phyloP scores from a whole-genome alignment of 2,113 vertebrate species.

The Meles meles region DNA sequence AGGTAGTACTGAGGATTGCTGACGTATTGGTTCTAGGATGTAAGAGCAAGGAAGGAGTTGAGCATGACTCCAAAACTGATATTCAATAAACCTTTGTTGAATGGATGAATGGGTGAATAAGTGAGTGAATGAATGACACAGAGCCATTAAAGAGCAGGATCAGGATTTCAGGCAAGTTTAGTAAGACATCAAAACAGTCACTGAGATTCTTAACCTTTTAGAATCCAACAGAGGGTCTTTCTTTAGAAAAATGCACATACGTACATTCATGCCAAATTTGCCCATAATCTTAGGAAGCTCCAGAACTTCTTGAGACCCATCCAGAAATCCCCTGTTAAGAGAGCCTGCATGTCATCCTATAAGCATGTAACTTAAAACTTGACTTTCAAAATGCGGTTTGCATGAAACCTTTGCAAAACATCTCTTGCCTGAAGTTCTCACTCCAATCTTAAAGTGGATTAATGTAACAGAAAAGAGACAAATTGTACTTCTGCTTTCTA shows the following conservation, averaged over 20 bases:
- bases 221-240: not conserved
- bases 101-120: not conserved
- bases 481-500: not conserved
- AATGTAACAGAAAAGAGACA: not conserved
- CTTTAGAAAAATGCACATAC: not conserved
- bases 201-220: not conserved
- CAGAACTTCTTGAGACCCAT: not conserved
- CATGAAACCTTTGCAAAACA: not conserved
- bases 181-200: not conserved
- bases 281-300: not conserved
- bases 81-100: not conserved
- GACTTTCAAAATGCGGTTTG: not conserved
- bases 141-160: not conserved
- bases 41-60: not conserved
- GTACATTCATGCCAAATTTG: not conserved
- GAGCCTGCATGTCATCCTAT: not conserved
- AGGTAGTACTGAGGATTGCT: not conserved
- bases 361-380: not conserved
- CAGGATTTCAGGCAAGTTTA: not conserved
- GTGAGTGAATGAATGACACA: not conserved
- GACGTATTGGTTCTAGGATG: not conserved
- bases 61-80: constrained; percentile 15
- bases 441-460: not conserved
- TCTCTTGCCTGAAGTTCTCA: not conserved
- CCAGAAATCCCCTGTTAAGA: not conserved